phyloP scores from a whole-genome alignment of 2,113 vertebrate genomes.

The Platysternon megacephalum region DNA sequence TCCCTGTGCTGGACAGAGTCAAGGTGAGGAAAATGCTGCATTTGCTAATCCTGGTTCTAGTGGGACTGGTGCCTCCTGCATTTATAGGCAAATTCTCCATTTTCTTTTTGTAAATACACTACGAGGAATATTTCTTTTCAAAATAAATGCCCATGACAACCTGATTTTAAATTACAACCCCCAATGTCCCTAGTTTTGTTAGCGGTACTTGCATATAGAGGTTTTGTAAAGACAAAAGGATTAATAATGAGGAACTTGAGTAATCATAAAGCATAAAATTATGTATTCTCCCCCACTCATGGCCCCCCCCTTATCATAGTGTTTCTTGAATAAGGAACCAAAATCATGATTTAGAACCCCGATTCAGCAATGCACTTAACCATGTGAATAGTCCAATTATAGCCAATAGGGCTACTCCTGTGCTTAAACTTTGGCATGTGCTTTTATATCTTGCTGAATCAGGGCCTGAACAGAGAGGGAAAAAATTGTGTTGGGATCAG shows the following conservation, averaged over 20 bases:
- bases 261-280: constrained; percentile 15
- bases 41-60: constrained; percentile 7
- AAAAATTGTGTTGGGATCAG: background rate
- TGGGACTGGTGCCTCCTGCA: background rate
- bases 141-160: background rate
- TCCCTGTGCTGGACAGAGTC: background rate
- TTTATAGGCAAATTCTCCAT: background rate
- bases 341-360: background rate
- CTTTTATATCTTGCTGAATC: background rate
- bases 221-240: constrained; percentile 64
- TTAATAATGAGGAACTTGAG: constrained; percentile 48
- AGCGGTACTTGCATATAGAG: constrained; percentile 44
- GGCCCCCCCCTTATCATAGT: background rate
- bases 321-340: background rate
- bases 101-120: background rate
- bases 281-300: background rate
- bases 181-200: background rate
- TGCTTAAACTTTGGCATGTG: background rate
- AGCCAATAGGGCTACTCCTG: background rate
- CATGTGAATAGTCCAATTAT: background rate
- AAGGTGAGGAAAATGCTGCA: constrained; percentile 15
- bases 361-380: background rate
- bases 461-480: rapidly evolving
- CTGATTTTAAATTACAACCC: background rate
- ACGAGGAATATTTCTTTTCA: rapidly evolving